These are phyloP conservation scores for Odontamblyopus lacepedii DNA, from an alignment of 2,797 vertebrate species.

Conservation along the genomic window DNA sequence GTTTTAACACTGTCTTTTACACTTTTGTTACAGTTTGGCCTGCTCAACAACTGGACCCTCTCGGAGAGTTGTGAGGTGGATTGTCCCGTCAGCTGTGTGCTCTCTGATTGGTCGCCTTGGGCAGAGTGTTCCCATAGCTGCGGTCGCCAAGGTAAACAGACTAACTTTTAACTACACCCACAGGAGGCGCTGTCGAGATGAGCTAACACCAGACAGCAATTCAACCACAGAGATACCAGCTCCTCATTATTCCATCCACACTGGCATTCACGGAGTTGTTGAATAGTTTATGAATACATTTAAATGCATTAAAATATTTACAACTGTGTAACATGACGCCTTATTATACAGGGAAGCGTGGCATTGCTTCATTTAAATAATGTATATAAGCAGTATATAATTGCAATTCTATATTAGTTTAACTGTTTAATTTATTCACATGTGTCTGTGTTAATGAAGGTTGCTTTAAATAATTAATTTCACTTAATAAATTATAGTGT, in stretches of 20 bases:
- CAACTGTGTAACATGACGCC: slow-evolving; percentile 32
- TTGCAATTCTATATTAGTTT: slow-evolving; percentile 36
- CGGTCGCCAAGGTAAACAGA: slow-evolving; percentile 82
- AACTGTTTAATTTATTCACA: slow-evolving; percentile 40
- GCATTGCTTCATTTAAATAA: slow-evolving; percentile 4
- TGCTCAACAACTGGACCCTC: slow-evolving; percentile 78
- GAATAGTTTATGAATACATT: slow-evolving; percentile 66
- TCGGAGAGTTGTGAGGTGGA: slow-evolving; percentile 81
- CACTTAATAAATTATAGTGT: slow-evolving; percentile 54
- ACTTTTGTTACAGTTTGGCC: slow-evolving; percentile 71
- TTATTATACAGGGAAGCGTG: slow-evolving; percentile 43
- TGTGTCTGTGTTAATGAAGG: slow-evolving; percentile 43
- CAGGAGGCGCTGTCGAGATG: slow-evolving; percentile 19
- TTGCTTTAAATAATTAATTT: slow-evolving; percentile 61
- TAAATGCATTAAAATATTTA: slow-evolving; percentile 68
- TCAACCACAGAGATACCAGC: slow-evolving; percentile 16
- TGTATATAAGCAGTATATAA: slow-evolving; percentile 29
- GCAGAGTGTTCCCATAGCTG: slow-evolving; percentile 89
- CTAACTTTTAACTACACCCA: slow-evolving; percentile 13
- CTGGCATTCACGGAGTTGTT: slow-evolving; percentile 39
- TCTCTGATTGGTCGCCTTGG: slow-evolving; percentile 92
- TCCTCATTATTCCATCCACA: slow-evolving; percentile 52
- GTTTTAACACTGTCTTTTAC: neutral
- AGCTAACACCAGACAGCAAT: slow-evolving; percentile 13
- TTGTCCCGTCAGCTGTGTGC: slow-evolving; percentile 89